These are phyloP conservation scores for Nyctibius bracteatus DNA, from an alignment of 2,113 vertebrate species.

Conservation along the genomic window DNA sequence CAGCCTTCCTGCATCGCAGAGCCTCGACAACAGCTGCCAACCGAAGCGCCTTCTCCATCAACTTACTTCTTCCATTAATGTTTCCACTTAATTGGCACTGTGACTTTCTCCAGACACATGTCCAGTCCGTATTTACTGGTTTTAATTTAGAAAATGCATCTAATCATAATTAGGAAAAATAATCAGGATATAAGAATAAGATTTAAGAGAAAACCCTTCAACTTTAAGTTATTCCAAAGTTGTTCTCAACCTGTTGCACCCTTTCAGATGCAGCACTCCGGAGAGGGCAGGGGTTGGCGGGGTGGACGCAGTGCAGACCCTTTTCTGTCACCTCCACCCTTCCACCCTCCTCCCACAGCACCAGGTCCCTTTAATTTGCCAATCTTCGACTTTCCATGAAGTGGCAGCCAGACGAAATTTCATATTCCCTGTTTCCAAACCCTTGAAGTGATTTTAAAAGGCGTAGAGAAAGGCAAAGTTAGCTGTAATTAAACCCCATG, in stretches of 20 bases:
- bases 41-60: not conserved
- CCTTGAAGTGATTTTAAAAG: not conserved
- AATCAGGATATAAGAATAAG: not conserved
- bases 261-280: rapidly evolving
- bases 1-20: not conserved
- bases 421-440: not conserved
- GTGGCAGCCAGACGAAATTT: not conserved
- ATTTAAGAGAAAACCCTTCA: not conserved
- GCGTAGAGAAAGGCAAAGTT: not conserved
- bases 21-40: not conserved
- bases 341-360: not conserved
- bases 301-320: rapidly evolving
- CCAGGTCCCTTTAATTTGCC: not conserved
- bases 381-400: not conserved
- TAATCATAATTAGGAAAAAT: not conserved
- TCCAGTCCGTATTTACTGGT: not conserved
- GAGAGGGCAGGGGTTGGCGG: not conserved
- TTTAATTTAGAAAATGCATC: not conserved
- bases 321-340: not conserved
- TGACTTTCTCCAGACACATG: not conserved
- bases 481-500: conserved; percentile 2
- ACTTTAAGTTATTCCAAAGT: not conserved
- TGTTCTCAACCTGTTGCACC: not conserved
- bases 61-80: not conserved
- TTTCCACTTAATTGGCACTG: not conserved